phyloP scores from a whole-genome alignment of 2,888 invertebrate genomes.

The Brachylomia viminalis region DNA sequence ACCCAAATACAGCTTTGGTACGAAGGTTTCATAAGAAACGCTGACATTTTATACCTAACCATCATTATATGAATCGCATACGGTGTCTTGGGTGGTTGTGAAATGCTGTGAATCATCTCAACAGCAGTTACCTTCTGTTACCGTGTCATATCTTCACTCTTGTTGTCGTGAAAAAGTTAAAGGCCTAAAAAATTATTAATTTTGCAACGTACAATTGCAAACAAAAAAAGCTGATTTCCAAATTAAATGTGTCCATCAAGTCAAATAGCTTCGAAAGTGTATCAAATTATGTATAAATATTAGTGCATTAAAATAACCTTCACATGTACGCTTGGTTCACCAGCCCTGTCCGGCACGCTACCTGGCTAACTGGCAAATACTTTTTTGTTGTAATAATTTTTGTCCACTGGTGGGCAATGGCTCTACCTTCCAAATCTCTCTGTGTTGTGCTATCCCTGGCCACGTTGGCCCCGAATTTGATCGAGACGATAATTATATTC shows the following conservation, averaged over 20 bases:
- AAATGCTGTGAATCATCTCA: slow-evolving; percentile 34
- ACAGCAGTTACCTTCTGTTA: background rate
- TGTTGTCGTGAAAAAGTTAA: background rate
- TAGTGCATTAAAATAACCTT: background rate
- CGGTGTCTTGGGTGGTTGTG: background rate
- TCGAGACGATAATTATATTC: background rate
- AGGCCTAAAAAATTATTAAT: background rate
- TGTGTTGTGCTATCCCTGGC: background rate
- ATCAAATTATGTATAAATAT: no score
- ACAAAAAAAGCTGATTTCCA: background rate
- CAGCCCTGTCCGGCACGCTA: background rate
- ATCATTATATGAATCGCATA: slow-evolving; percentile 35
- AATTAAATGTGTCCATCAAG: background rate
- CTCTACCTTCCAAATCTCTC: background rate
- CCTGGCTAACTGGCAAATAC: background rate
- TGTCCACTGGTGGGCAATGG: background rate
- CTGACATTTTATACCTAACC: slow-evolving; percentile 15
- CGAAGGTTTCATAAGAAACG: slow-evolving; percentile 10
- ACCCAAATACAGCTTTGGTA: slow-evolving; percentile 3
- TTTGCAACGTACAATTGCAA: background rate
- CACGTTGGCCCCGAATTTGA: background rate
- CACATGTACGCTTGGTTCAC: background rate
- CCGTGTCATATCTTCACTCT: background rate
- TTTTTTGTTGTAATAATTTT: background rate
- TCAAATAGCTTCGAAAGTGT: background rate